Base-by-base conservation (phyloP, 2,888 invertebrate genomes). In the Metalampra italica region DNA sequence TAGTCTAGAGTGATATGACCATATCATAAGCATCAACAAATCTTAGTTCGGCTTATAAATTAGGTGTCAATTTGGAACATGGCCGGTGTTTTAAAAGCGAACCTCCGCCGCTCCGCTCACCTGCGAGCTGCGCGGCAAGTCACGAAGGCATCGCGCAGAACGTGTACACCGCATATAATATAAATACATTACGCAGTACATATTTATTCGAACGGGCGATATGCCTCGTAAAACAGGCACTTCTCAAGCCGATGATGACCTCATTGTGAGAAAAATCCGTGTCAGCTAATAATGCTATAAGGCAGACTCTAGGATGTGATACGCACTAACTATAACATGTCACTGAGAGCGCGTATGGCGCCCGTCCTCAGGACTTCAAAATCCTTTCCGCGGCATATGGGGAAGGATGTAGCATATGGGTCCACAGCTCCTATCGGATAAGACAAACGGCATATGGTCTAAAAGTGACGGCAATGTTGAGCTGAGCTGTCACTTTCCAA, bases 401-500 rank as follows among this genome's bases (percentile, higher is more conserved):
- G 22, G 22, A 22, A 22, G 22, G 52, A 51, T 62, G 56, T 52
- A 51, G 57, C 77, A 78, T 71, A 72, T 75, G 79, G 67, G 60
- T 66, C 63, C 29, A 29, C 53, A 49, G 68, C 61, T 62, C 54
- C 66, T 62, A 68, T 66, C 59, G 61, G 67, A 59, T 56, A 62
- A 73, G 75, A 77, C 64, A 64, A 68, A 69, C 57, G 63, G 63
- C 84, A 85, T 72, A 83, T 82, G 82, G 77, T 62, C 68, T 57
- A 46, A 68, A 70, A 64, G 62, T 59, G 66, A 68, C 70, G 61
- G 66, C 62, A 56, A 70, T 67, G 61, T 58, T 55, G 45, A 62
- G 75, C 74, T 81, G 71, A 73, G 69, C 72, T 78, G 81, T 81
- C 84, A 78, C 68, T 68, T 66, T 60, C 64, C 74, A 78, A 82